Percentiles rank a stretch among this genome's conserved stretches.
Conservation (phyloP, 1,140 invertebrate genomes). For the Neuroterus valhalla region DNA sequence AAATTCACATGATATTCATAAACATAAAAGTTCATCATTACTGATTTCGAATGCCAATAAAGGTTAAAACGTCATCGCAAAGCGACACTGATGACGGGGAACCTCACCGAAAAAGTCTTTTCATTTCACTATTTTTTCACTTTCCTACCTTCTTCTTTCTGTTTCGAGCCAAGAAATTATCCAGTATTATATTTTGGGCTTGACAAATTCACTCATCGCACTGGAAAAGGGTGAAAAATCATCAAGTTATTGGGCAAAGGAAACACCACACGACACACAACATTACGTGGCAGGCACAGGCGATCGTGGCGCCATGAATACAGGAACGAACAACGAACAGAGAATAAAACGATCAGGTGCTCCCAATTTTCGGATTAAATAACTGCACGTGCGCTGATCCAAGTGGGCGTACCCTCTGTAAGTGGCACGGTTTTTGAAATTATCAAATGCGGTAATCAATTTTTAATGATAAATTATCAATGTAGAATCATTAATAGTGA, state of each 20-base stretch:
- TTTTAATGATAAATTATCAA: too few relatives aligned
- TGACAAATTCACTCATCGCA: slow-evolving; percentile 59
- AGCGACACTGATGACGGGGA: slow-evolving; percentile 45
- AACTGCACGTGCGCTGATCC: too few relatives aligned
- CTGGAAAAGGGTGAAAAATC: slow-evolving; percentile 56
- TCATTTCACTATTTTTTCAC: background rate
- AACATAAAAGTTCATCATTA: slow-evolving; percentile 32
- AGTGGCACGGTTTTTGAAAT: too few relatives aligned
- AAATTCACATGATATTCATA: background rate
- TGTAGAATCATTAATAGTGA: too few relatives aligned
- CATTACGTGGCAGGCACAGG: slow-evolving; percentile 70
- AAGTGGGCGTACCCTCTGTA: too few relatives aligned
- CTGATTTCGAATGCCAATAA: slow-evolving; percentile 51
- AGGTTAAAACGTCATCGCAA: slow-evolving; percentile 66
- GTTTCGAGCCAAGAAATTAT: slow-evolving; percentile 40
- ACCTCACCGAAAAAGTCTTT: slow-evolving; percentile 25
- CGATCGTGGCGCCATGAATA: slow-evolving; percentile 58
- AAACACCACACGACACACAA: slow-evolving; percentile 66
- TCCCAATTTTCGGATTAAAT: too few relatives aligned
- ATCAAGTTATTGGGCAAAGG: slow-evolving; percentile 54
- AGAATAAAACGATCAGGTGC: too few relatives aligned
- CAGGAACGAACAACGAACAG: too few relatives aligned
- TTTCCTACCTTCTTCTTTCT: slow-evolving; percentile 45
- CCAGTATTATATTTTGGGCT: slow-evolving; percentile 51
- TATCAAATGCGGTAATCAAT: too few relatives aligned